phyloP scores from a whole-genome alignment of 2,888 invertebrate genomes.

The Caenorhabditis uteleia region DNA sequence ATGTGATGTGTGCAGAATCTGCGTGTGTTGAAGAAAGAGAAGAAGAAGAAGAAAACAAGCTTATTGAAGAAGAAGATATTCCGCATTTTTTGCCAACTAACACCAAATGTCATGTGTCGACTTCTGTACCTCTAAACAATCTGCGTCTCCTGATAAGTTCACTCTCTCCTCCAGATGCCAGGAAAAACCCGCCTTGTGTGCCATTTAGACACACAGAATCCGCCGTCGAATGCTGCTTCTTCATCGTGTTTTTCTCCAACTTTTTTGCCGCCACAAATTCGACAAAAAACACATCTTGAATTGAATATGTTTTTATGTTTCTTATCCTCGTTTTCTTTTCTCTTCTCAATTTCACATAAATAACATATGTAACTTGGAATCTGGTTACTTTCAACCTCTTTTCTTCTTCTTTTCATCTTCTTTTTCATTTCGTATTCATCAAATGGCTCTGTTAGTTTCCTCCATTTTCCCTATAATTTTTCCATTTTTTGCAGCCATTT shows the following conservation, averaged over 20 bases:
- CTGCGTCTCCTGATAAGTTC: too few species aligned
- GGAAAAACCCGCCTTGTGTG: too few species aligned
- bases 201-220: not conserved
- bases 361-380: constrained; percentile 4
- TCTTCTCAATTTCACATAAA: constrained; percentile 7
- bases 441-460: not conserved
- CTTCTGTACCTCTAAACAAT: too few species aligned
- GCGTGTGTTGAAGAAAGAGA: too few species aligned
- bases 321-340: constrained; percentile 9
- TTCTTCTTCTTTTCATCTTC: not conserved
- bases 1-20: too few species aligned
- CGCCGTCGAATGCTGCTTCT: not conserved
- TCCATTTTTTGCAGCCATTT: constrained; percentile 23
- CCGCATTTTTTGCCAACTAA: too few species aligned
- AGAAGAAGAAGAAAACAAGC: too few species aligned
- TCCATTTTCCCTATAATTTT: not conserved
- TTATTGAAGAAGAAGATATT: too few species aligned
- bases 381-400: not conserved
- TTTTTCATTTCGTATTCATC: constrained; percentile 9
- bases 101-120: too few species aligned
- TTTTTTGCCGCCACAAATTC: not conserved
- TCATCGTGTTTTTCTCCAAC: not conserved
- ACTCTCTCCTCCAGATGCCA: too few species aligned
- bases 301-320: constrained; percentile 1
- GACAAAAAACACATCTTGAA: constrained; percentile 10